phyloP scores from a whole-genome alignment of 2,888 invertebrate genomes.

The Alsophila aescularia region DNA sequence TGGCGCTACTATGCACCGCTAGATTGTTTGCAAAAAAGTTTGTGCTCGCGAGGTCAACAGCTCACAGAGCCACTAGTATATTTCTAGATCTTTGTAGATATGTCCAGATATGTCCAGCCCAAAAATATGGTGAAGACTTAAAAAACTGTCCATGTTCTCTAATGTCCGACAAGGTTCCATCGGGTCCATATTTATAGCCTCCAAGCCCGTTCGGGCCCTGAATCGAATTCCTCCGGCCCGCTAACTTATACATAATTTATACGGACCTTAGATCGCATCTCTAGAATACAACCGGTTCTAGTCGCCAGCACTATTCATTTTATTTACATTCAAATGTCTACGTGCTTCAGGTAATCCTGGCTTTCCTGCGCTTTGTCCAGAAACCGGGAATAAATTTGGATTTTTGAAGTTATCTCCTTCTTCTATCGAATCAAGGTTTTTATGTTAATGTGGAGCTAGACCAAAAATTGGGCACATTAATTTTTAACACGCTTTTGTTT shows the following conservation, averaged over 20 bases:
- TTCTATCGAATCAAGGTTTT: too few relatives aligned
- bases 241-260: slow-evolving; percentile 32
- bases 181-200: slow-evolving; percentile 16
- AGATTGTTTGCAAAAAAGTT: too few relatives aligned
- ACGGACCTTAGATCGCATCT: slow-evolving; percentile 27
- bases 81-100: too few relatives aligned
- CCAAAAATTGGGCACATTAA: too few relatives aligned
- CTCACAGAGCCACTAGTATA: too few relatives aligned
- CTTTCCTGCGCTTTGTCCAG: slow-evolving; percentile 23
- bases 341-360: slow-evolving; percentile 21
- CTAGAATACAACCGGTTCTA: slow-evolving; percentile 24
- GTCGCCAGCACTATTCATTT: slow-evolving; percentile 21
- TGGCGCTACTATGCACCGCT: too few relatives aligned
- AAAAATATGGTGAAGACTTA: neutral
- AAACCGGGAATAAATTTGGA: neutral
- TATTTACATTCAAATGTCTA: slow-evolving; percentile 32
- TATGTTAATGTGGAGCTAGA: too few relatives aligned
- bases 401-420: too few relatives aligned
- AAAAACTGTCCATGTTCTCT: neutral
- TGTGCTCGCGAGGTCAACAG: too few relatives aligned
- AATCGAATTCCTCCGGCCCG: slow-evolving; percentile 27
- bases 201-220: slow-evolving; percentile 18
- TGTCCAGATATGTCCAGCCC: too few relatives aligned
- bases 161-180: neutral
- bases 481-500: too few relatives aligned